Evolutionary conservation across 2,113 vertebrate genomes (phyloP), one percentile per base, ranked within the genome.

Genomic region (Aegotheles bennettii): DNA sequence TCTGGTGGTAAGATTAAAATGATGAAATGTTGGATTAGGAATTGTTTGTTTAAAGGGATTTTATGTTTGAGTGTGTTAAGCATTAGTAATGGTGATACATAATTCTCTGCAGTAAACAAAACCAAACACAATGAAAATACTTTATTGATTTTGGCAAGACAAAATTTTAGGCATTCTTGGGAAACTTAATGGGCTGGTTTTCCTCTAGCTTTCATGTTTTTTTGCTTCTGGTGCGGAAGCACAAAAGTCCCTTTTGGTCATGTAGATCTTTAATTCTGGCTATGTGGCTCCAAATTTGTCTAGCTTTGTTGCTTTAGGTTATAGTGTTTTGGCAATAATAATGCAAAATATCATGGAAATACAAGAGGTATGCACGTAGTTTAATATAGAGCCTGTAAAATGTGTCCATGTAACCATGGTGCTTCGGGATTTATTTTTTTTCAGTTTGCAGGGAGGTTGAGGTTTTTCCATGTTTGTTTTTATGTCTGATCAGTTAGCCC

Each of bases 1-100:
- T 69, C 59, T 69, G 38, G 26, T 73, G n/a, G 17, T 29, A 12
- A 47, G 67, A 94, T 90, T 93, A 61, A 93, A 95, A 82, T 50
- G 74, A n/a, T 75, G 74, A 83, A 87, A 26, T n/a, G 17, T 9
- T 53, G 70, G 65, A 76, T 95, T 94, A 93, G 40, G 53, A 69
- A n/a, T 45, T 78, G 69, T 89, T 97, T 94, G 28, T 73, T 95
- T 40, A 85, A 24, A 77, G 67, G 71, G 64, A 56, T 87, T 95
- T 94, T 75, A 18, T 80, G 36, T 92, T 51, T 56, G 40, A 60
- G 26, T 60, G n/a, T 76, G n/a, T 47, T 93, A 76, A 89, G 89
- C 74, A 31, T 57, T 61, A 12, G 15, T 81, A 71, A 63, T 51
- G 63, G 31, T 68, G 64, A 82, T 86, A 33, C 21, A 40, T 45